Conservation (phyloP, 2,797 vertebrate genomes). For the Tadarida brasiliensis region DNA sequence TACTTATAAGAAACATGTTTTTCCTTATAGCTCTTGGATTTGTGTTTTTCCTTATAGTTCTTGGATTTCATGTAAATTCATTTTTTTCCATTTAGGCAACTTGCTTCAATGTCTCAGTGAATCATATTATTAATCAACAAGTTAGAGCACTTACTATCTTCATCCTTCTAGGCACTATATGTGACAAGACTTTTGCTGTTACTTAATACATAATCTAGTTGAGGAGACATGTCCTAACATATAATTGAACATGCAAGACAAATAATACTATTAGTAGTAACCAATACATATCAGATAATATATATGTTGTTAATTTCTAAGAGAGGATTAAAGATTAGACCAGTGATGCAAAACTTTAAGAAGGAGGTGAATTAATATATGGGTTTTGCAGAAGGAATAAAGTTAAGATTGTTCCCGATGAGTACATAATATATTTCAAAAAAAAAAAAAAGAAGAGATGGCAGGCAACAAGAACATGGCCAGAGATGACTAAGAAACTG, state of each 20-base stretch:
- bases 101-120: neutral
- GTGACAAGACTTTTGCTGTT: neutral
- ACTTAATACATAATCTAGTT: neutral
- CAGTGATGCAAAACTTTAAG: neutral
- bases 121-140: neutral
- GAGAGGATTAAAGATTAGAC: neutral
- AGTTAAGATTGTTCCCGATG: neutral
- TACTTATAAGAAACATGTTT: neutral
- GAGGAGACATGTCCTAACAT: neutral
- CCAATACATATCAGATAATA: neutral
- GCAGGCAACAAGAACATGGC: neutral
- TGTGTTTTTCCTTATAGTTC: neutral
- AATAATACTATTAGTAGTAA: neutral
- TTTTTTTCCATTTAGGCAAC: neutral
- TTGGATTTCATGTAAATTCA: conserved; percentile 3
- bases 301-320: neutral
- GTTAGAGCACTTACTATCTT: neutral
- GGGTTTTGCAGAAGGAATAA: neutral
- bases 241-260: neutral
- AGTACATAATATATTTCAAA: neutral
- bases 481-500: neutral
- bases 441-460: neutral
- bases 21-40: neutral
- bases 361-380: neutral
- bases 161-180: neutral